Percentiles rank a stretch among this genome's conserved stretches.
These are phyloP conservation scores for Teinopalpus imperialis DNA, from an alignment of 2,888 invertebrate genomes.

Conservation along the genomic window DNA sequence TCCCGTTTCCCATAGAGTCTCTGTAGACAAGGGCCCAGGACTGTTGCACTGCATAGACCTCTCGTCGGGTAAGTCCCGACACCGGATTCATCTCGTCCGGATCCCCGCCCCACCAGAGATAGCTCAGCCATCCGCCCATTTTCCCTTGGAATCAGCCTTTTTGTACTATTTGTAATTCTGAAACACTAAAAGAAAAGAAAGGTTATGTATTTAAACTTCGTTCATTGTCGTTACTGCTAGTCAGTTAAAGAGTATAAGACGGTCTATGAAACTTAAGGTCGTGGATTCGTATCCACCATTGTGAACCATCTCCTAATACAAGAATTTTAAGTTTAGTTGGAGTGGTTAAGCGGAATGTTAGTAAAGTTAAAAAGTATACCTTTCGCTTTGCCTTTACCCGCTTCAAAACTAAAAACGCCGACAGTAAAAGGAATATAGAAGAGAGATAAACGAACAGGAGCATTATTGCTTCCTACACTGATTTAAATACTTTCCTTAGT, in stretches of 20 bases:
- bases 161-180: conserved; percentile 35
- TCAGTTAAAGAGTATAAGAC: too few species aligned
- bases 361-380: conserved; percentile 37
- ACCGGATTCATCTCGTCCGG: conserved; percentile 55
- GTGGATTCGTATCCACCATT: too few species aligned
- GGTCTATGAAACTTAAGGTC: too few species aligned
- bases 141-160: conserved; percentile 21
- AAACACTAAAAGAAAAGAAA: conserved; percentile 20
- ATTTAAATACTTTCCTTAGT: conserved; percentile 31
- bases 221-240: too few species aligned
- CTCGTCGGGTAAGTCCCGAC: conserved; percentile 58
- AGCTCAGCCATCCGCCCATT: conserved; percentile 71
- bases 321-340: too few species aligned
- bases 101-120: conserved; percentile 69
- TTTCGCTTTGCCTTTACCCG: conserved; percentile 46
- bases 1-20: conserved; percentile 54
- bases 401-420: conserved; percentile 50
- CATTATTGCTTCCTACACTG: conserved; percentile 40
- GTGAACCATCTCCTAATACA: too few species aligned
- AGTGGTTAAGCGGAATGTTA: too few species aligned
- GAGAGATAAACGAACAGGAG: conserved; percentile 53
- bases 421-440: conserved; percentile 51
- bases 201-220: conserved; percentile 11
- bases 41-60: conserved; percentile 57
- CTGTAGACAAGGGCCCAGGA: conserved; percentile 63